Conservation (phyloP, 2,113 vertebrate species). For the Hemicordylus capensis region DNA sequence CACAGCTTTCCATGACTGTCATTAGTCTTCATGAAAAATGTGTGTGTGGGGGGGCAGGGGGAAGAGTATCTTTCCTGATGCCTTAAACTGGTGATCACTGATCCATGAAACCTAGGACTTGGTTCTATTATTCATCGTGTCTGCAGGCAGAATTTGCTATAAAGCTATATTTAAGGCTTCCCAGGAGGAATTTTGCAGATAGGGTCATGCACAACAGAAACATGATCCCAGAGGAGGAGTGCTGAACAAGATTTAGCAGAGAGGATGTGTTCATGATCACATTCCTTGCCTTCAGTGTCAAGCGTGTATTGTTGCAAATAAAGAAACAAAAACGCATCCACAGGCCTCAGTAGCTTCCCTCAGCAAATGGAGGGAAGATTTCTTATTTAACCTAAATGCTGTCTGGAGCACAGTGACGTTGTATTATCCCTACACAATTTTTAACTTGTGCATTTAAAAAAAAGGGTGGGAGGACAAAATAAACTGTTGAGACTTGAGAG, state of each 20-base stretch:
- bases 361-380: neutral
- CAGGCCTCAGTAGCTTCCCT: neutral
- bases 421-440: neutral
- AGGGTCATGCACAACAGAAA: neutral
- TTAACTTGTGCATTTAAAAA: neutral
- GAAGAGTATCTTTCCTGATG: neutral
- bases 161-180: neutral
- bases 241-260: neutral
- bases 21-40: neutral
- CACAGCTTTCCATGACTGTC: neutral
- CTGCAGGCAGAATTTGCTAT: neutral
- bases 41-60: too few relatives aligned
- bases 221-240: neutral
- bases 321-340: neutral
- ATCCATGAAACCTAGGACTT: neutral
- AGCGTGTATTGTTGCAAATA: neutral
- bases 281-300: neutral
- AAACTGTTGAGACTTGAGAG: neutral
- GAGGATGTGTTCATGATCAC: neutral
- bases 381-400: neutral
- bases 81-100: neutral
- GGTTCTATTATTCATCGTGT: neutral
- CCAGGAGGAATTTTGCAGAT: neutral
- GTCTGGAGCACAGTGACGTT: accelerated
- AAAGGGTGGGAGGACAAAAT: neutral